phyloP scores from a whole-genome alignment of 2,888 invertebrate species.

The Drosophila picticornis region DNA sequence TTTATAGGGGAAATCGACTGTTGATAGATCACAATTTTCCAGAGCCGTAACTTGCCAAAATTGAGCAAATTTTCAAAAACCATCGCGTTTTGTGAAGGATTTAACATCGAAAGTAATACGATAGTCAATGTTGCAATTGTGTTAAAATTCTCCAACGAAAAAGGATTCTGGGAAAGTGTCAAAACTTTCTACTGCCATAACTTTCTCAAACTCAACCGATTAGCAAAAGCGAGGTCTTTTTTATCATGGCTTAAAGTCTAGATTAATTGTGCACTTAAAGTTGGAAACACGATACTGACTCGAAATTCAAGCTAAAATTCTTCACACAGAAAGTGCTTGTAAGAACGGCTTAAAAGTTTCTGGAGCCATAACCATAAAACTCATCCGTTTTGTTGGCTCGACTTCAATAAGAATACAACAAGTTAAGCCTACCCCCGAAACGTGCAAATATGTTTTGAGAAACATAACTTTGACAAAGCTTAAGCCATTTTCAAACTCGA shows the following conservation, averaged over 20 bases:
- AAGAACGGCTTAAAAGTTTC: not conserved
- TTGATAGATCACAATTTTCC: not conserved
- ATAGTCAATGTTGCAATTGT: not conserved
- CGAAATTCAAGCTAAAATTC: not conserved
- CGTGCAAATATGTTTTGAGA: not conserved
- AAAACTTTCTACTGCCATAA: not conserved
- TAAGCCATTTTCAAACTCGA: too few species aligned
- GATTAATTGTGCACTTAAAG: not conserved
- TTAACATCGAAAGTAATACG: not conserved
- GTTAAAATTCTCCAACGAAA: not conserved
- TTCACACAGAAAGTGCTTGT: not conserved
- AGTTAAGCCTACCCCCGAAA: not conserved
- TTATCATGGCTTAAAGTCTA: not conserved
- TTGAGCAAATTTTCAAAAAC: not conserved
- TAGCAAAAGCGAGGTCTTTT: not conserved
- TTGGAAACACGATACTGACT: not conserved
- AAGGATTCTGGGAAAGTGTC: too few species aligned
- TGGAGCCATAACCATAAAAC: not conserved
- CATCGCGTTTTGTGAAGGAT: not conserved
- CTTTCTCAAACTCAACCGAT: conserved; percentile 13
- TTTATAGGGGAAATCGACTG: not conserved
- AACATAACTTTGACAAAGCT: not conserved
- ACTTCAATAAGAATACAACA: not conserved
- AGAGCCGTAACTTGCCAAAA: not conserved
- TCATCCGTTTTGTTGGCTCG: not conserved